Conservation (phyloP, 2,888 invertebrate species). For the Blastobasis adustella region DNA sequence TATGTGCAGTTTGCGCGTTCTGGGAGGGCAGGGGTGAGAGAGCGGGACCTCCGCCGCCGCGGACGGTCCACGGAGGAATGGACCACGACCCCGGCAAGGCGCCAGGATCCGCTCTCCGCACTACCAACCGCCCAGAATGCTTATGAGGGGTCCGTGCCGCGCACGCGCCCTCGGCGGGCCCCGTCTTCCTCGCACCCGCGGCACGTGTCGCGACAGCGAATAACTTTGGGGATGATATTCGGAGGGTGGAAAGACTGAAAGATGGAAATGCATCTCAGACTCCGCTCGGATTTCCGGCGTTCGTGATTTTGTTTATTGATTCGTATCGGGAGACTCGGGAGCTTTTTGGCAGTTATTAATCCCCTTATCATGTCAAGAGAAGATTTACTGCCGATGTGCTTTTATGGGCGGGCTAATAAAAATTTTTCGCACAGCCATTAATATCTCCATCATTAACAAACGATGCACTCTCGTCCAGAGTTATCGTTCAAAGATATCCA, state of each 20-base stretch:
- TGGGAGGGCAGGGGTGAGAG: slow-evolving; percentile 53
- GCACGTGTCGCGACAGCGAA: slow-evolving; percentile 34
- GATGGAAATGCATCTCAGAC: slow-evolving; percentile 73
- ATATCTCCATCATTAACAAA: too few species aligned
- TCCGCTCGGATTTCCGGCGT: slow-evolving; percentile 71
- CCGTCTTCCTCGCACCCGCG: slow-evolving; percentile 42
- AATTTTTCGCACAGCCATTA: background rate
- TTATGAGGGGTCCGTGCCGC: slow-evolving; percentile 62
- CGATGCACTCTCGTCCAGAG: too few species aligned
- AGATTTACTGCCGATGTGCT: slow-evolving; percentile 49
- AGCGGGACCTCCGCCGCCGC: slow-evolving; percentile 68
- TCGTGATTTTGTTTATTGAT: slow-evolving; percentile 74
- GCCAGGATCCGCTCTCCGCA: slow-evolving; percentile 58
- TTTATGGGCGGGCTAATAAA: slow-evolving; percentile 17
- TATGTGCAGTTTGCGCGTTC: slow-evolving; percentile 31
- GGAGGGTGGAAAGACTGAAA: slow-evolving; percentile 72
- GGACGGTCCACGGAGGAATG: slow-evolving; percentile 71
- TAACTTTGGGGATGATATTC: slow-evolving; percentile 64
- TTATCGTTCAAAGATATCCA: too few species aligned
- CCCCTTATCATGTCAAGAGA: slow-evolving; percentile 50
- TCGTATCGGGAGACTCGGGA: slow-evolving; percentile 48
- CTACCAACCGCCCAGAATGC: slow-evolving; percentile 59
- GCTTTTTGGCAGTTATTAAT: slow-evolving; percentile 57
- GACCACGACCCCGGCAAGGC: slow-evolving; percentile 52
- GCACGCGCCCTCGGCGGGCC: slow-evolving; percentile 48